Conservation (phyloP, 2,888 invertebrate genomes). For the Ligdia adustata region DNA sequence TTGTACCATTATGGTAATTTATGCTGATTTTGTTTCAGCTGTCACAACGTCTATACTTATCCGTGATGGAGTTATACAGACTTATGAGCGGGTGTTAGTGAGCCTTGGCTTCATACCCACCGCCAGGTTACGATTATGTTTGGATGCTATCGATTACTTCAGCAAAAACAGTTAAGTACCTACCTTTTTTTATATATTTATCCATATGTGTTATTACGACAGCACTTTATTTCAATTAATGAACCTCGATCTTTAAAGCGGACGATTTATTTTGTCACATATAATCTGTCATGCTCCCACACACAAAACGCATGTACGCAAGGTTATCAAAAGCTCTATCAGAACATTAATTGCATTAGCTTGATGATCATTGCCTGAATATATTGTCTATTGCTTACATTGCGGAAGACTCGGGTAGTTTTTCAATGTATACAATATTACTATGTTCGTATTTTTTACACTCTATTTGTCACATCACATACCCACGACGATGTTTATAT, state of each 20-base stretch:
- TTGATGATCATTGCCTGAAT: conserved; percentile 16
- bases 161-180: conserved; percentile 86
- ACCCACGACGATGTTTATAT: no score
- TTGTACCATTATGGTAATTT: conserved; percentile 20
- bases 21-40: conserved; percentile 54
- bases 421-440: no score
- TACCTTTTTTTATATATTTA: no score
- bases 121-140: conserved; percentile 84
- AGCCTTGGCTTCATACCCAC: conserved; percentile 85
- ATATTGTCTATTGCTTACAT: background rate
- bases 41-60: conserved; percentile 78
- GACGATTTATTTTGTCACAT: conserved; percentile 27
- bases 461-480: no score
- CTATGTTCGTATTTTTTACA: no score
- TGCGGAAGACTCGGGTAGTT: conserved; percentile 6
- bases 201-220: no score
- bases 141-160: conserved; percentile 87
- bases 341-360: conserved; percentile 20
- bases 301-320: conserved; percentile 20
- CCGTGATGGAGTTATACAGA: conserved; percentile 84
- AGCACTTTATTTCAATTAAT: conserved; percentile 11
- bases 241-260: conserved; percentile 31
- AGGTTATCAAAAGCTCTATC: conserved; percentile 29
- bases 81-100: conserved; percentile 85
- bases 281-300: conserved; percentile 35